Evolutionary conservation across 2,888 invertebrate genomes (phyloP).

Genomic region (Zeuzera pyrina): DNA sequence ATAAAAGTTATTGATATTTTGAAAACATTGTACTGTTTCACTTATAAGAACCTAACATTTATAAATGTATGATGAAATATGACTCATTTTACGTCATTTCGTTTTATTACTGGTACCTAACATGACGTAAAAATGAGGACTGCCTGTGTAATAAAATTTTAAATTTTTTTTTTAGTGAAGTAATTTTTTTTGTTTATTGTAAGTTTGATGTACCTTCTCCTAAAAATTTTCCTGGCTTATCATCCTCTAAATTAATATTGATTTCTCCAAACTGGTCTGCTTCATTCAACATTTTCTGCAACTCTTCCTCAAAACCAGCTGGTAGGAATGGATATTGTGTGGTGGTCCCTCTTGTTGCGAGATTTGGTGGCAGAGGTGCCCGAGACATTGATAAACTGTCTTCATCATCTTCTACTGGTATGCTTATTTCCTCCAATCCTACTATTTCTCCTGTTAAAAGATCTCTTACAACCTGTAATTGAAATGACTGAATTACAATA

Average conservation of each 20-base stretch:
- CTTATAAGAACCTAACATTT: no score
- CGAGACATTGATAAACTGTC: slow-evolving; percentile 80
- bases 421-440: slow-evolving; percentile 71
- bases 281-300: slow-evolving; percentile 53
- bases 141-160: no score
- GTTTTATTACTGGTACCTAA: no score
- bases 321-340: slow-evolving; percentile 92
- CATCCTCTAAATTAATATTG: slow-evolving; percentile 48
- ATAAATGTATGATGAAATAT: no score
- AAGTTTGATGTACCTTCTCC: no score
- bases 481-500: no score
- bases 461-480: slow-evolving; percentile 77
- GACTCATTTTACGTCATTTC: no score
- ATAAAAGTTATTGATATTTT: no score
- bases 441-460: slow-evolving; percentile 82
- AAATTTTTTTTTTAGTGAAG: not conserved
- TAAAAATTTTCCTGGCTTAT: slow-evolving; percentile 57
- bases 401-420: slow-evolving; percentile 57
- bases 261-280: slow-evolving; percentile 42
- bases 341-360: slow-evolving; percentile 82
- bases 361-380: slow-evolving; percentile 80
- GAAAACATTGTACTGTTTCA: no score
- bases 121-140: no score
- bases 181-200: not conserved
- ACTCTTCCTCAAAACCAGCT: slow-evolving; percentile 80